Evolutionary conservation across 1,140 invertebrate species (phyloP).

Genomic region (Cyphomyrmex costatus): DNA sequence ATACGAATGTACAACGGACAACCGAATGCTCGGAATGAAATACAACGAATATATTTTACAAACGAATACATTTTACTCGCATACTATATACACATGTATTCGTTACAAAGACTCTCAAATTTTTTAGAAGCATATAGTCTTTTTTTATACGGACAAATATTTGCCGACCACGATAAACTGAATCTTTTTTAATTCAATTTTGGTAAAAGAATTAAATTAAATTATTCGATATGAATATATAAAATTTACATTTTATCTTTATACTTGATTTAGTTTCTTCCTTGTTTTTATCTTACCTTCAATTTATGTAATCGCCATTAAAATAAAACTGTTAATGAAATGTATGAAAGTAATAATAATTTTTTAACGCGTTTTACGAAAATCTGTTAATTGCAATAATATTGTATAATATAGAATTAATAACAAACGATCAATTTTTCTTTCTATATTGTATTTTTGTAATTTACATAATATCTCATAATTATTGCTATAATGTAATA

Average conservation of each 20-base stretch:
- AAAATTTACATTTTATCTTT: not conserved
- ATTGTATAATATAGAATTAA: slow-evolving; percentile 16
- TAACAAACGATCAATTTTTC: not conserved
- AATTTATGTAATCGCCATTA: not conserved
- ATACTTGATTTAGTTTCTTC: not conserved
- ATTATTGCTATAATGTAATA: not conserved
- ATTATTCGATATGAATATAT: not conserved
- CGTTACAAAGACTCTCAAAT: not conserved
- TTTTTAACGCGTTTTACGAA: not conserved
- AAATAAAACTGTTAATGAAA: not conserved
- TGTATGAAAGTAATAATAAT: not conserved
- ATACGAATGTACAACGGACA: not conserved
- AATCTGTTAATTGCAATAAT: not conserved
- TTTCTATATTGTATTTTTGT: not conserved
- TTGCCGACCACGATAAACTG: not conserved
- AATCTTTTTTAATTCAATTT: not conserved
- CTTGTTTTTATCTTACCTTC: not conserved
- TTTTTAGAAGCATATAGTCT: not conserved
- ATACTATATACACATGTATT: not conserved
- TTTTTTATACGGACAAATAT: slow-evolving; percentile 5
- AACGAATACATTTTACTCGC: slow-evolving; percentile 33
- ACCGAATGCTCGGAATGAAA: slow-evolving; percentile 18
- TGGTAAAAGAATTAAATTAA: not conserved
- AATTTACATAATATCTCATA: no score
- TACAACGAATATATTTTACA: slow-evolving; percentile 34